Conservation (phyloP, 2,113 vertebrate species). For the Vulpes vulpes region DNA sequence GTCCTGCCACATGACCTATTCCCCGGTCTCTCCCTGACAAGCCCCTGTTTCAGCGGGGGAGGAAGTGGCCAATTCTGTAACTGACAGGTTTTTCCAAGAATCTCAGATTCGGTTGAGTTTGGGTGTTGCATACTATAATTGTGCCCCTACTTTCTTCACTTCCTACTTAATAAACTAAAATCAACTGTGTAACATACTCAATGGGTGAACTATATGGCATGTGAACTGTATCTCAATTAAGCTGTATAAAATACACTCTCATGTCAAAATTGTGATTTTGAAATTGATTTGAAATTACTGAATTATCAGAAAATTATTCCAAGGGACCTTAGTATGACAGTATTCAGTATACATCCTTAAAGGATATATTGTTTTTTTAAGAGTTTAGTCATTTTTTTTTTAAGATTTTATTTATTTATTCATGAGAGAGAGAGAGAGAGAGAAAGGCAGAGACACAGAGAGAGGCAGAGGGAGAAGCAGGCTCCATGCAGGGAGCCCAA, state of each 20-base stretch:
- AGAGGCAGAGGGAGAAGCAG: too few relatives aligned
- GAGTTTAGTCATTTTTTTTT: too few relatives aligned
- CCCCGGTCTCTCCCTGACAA: not conserved
- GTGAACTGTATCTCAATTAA: not conserved
- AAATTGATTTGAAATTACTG: too few relatives aligned
- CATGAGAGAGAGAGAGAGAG: too few relatives aligned
- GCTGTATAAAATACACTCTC: not conserved
- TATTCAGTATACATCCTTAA: not conserved
- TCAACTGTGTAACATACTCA: too few relatives aligned
- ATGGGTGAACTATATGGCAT: not conserved
- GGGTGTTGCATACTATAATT: not conserved
- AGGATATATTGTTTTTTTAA: too few relatives aligned
- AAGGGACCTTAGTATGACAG: not conserved
- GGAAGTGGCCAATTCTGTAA: not conserved
- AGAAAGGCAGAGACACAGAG: too few relatives aligned
- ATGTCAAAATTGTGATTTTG: not conserved
- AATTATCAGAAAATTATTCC: not conserved
- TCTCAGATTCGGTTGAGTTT: not conserved
- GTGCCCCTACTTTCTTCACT: not conserved
- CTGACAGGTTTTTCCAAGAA: not conserved
- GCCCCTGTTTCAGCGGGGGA: not conserved
- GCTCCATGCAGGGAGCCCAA: too few relatives aligned
- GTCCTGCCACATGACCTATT: rapidly evolving
- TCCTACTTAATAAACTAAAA: constrained; percentile 69
- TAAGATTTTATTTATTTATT: too few relatives aligned